Conservation (phyloP, 2,113 vertebrate genomes). For the Callionymus lyra region DNA sequence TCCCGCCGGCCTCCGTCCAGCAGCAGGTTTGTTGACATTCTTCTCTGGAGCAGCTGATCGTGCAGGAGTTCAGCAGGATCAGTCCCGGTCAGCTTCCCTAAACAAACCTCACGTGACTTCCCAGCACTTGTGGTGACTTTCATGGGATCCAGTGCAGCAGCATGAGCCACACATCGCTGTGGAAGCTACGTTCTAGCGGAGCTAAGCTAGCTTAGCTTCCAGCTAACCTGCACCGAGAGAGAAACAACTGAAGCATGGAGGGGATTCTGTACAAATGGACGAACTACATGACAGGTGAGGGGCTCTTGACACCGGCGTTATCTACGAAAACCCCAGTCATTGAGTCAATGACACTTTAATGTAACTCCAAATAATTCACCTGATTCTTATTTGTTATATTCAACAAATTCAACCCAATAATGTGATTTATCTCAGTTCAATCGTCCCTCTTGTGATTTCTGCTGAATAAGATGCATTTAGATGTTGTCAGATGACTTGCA, state of each 20-base stretch:
- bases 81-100: neutral
- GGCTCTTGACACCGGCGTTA: neutral
- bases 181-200: conserved; percentile 2
- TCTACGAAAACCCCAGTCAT: neutral
- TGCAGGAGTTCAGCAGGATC: too few species aligned
- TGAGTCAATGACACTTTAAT: too few species aligned
- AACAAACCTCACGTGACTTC: neutral
- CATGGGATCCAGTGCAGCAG: neutral
- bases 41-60: neutral
- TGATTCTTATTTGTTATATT: too few species aligned
- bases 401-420: too few species aligned
- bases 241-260: conserved; percentile 68
- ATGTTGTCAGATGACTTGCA: too few species aligned
- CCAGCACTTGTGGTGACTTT: neutral
- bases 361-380: too few species aligned
- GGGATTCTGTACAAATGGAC: conserved; percentile 93
- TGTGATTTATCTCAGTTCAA: neutral
- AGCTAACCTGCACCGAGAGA: neutral
- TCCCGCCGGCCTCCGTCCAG: neutral
- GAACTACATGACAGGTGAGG: conserved; percentile 92
- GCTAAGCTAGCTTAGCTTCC: conserved; percentile 14
- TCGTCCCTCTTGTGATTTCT: neutral
- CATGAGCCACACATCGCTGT: neutral
- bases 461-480: neutral
- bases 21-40: neutral